Conservation (phyloP, 64 coral and sea anemone species). For the Pocillopora damicornis region DNA sequence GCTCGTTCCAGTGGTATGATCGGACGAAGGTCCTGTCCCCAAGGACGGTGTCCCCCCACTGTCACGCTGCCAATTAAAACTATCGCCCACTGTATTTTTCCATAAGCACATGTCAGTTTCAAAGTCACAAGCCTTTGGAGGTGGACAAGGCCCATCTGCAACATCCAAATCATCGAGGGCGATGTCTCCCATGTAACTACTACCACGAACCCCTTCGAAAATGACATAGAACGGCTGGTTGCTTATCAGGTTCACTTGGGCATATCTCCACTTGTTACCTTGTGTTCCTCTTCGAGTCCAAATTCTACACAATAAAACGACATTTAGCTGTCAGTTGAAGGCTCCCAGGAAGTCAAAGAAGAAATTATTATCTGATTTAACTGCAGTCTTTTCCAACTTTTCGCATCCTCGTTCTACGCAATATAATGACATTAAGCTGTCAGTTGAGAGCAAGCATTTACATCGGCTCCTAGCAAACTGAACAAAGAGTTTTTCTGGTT, state of each 20-base stretch:
- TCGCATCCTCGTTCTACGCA: no score
- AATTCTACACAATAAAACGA: slow-evolving; percentile 16
- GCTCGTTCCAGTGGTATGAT: slow-evolving; percentile 83
- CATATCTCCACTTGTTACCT: slow-evolving; percentile 88
- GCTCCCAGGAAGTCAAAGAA: neutral
- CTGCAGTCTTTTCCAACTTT: no score
- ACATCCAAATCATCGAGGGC: slow-evolving; percentile 80
- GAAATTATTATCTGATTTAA: no score
- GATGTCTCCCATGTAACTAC: slow-evolving; percentile 76
- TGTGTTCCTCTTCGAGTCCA: slow-evolving; percentile 88
- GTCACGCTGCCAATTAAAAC: slow-evolving; percentile 90
- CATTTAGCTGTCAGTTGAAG: neutral
- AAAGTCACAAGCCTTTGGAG: slow-evolving; percentile 72
- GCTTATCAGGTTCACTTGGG: slow-evolving; percentile 74
- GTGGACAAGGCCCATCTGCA: slow-evolving; percentile 73
- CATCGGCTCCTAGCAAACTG: no score
- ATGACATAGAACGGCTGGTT: slow-evolving; percentile 66
- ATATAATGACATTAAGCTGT: no score
- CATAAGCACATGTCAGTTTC: slow-evolving; percentile 69
- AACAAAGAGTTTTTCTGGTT: no score
- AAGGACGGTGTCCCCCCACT: slow-evolving; percentile 81
- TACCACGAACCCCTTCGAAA: slow-evolving; percentile 78
- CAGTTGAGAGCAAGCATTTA: no score
- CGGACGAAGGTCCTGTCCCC: slow-evolving; percentile 66
- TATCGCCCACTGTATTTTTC: slow-evolving; percentile 62